These are phyloP conservation scores for Loxodonta africana DNA, from an alignment of 2,113 vertebrate genomes.

Conservation along the genomic window DNA sequence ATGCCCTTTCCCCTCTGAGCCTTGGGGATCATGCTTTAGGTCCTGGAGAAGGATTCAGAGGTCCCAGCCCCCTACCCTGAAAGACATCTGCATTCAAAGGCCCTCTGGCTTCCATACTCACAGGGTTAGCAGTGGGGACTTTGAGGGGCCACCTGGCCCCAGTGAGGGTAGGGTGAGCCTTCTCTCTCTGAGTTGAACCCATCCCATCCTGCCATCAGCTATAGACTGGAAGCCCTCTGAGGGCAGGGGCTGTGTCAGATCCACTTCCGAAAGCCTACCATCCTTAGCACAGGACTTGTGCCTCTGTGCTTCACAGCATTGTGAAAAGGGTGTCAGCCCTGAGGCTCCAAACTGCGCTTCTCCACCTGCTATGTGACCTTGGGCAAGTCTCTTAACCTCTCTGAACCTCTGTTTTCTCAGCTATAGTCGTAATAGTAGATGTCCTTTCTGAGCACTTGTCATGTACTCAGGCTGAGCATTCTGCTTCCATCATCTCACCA, in stretches of 20 bases:
- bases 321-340: background rate
- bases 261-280: background rate
- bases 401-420: background rate
- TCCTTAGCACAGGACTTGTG: fast-evolving
- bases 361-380: background rate
- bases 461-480: fast-evolving
- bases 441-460: fast-evolving
- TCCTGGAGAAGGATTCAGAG: background rate
- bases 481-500: background rate
- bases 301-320: background rate
- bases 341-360: background rate
- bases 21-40: fast-evolving
- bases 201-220: background rate
- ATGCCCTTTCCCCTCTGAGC: background rate
- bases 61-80: background rate
- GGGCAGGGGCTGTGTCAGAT: background rate
- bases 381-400: background rate
- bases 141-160: background rate
- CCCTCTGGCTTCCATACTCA: background rate
- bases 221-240: background rate
- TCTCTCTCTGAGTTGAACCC: background rate
- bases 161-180: background rate
- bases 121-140: background rate
- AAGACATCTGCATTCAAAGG: background rate
- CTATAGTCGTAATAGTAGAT: fast-evolving